Conservation (phyloP, 2,113 vertebrate species). For the cat (Felis catus) region F.catus_Fca126_mat1.0 CM031411.1:76547501-76548000, state of each 20-base stretch:
- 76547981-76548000: constrained; percentile 14
- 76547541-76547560: neutral
- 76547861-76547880: neutral
- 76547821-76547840: neutral
- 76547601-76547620: neutral
- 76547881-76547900: neutral
- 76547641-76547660: neutral
- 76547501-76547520: neutral
- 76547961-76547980: constrained; percentile 14
- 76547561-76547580: neutral
- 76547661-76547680: neutral
- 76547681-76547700: neutral
- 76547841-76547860: neutral
- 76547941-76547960: constrained; percentile 55
- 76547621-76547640: neutral
- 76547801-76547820: neutral
- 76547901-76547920: neutral
- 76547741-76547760: neutral
- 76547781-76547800: neutral
- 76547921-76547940: constrained; percentile 8
- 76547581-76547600: neutral
- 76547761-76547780: neutral
- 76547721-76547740: neutral
- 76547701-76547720: neutral
- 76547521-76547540: neutral